Base-by-base conservation (phyloP, 37 sponge, comb jelly and placozoan genomes). In the Chondrilla cf. caribensis region DNA sequence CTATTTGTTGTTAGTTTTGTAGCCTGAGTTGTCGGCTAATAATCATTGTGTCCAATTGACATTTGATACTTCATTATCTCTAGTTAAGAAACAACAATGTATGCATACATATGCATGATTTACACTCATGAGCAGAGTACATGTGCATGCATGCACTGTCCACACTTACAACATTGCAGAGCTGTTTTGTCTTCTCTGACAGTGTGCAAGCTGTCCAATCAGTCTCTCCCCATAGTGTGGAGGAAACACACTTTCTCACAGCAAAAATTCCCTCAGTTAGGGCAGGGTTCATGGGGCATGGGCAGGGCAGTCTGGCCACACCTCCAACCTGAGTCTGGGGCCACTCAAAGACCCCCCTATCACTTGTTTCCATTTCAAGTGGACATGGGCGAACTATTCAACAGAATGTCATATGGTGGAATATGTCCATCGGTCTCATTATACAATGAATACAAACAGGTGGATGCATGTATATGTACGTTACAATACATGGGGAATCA, bases 151-250 rank as follows among this genome's bases (percentile, higher is more conserved):
- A n/a, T n/a, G 51, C 51, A 47, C 51, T 6, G 6, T 14, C 51
- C 21, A 19, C 2, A 73, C 76, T 73, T 15, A 73, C 76, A 21
- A 42, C 76, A 17, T 2, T 73, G 41, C 76, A 73, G 1, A 73
- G 76, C 17, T 43, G 43, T n/a, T 73, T 41, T 4, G 25, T 2
- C 21, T 24, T 37, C 2, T 41, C 2, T 4, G 76, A 73, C 11
- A 38, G 76, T 19, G 24, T n/a, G 44, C 76, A 73, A 22, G 76
- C 41, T 36, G 76, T 24, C 76, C 76, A 73, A 43, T 73, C 76
- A 22, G 76, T 15, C 15, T 39, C 41, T n/a, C 76, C 40, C 76
- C 76, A 73, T 22, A 21, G n/a, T 22, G n/a, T 43, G 22, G 43
- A 40, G 19, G 22, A 4, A 15, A 2, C 0, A 43, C 76, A 73